Base-by-base conservation (phyloP, 2,113 vertebrate species). In the Sapayoa aenigma region DNA sequence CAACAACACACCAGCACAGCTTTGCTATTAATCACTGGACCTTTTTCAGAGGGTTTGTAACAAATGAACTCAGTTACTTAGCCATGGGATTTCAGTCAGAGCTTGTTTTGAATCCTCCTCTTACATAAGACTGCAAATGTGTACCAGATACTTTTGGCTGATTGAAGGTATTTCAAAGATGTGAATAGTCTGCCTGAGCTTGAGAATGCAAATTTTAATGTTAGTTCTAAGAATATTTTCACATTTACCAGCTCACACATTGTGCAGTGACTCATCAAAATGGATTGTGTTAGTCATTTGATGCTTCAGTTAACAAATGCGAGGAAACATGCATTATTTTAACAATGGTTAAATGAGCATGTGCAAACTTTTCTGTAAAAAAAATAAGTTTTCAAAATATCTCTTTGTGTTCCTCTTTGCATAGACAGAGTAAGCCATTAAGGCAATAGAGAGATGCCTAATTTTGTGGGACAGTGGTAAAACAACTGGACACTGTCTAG, bases 211-310 rank as follows among this genome's bases (percentile, higher is more conserved):
- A 93, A 75, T 69, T 66, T 14, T 47, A 65, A 81, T 93, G 84
- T 80, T 20, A 84, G 56, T 69, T 93, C 44, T 39, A 67, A 65
- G 75, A 80, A 46, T 84, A 10, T 87, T 90, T 94, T 90, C 25
- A 31, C 37, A 14, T 91, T 94, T 89, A 41, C 81, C 44, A 90
- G 92, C 27, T 74, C 84, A 72, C 59, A 77, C 44, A 55, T 60
- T 84, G 88, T 68, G 30, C 37, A 92, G 49, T 96, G 77, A 94
- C 75, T 96, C 90, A 95, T 86, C 67, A 82, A 75, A 96, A 96
- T 82, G 10, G 35, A 87, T 35, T 60, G 55, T 68, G 50, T 76
- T 73, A 66, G 77, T 90, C 37, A 94, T 95, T 93, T 94, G 35
- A 52, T 91, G 62, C 44, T 85, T 89, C 52, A 42, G 19, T 41